Percentiles rank a stretch among this genome's conserved stretches.
These are phyloP conservation scores for Thamnophis elegans DNA, from an alignment of 2,797 vertebrate species.

Conservation along the genomic window DNA sequence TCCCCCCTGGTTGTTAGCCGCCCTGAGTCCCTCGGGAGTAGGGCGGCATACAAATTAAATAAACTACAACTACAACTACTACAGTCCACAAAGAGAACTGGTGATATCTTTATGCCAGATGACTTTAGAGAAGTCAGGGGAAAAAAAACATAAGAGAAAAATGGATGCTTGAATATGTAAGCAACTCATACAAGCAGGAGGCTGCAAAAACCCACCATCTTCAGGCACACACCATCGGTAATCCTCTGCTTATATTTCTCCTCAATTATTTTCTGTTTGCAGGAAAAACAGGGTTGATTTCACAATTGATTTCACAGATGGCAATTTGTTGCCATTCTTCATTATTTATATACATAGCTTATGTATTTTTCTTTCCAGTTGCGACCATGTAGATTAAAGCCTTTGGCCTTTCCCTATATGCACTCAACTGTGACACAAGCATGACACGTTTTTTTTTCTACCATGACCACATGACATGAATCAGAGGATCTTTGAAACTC, in stretches of 20 bases:
- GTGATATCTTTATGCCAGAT: not conserved
- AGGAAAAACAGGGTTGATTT: not conserved
- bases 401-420: not conserved
- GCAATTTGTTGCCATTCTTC: not conserved
- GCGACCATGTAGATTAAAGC: not conserved
- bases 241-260: not conserved
- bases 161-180: not conserved
- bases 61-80: too few species aligned
- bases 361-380: not conserved
- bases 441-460: not conserved
- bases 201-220: not conserved
- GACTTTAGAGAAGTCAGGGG: not conserved
- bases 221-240: not conserved
- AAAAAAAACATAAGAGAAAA: not conserved
- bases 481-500: not conserved
- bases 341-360: not conserved
- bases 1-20: too few species aligned
- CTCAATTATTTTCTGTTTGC: not conserved
- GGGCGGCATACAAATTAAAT: too few species aligned
- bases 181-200: not conserved
- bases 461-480: not conserved
- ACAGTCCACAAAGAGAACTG: not conserved
- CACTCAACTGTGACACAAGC: not conserved
- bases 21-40: too few species aligned
- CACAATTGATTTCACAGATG: not conserved